These are phyloP conservation scores for Corvus cornix DNA, from an alignment of 2,113 vertebrate species.

Conservation along the genomic window DNA sequence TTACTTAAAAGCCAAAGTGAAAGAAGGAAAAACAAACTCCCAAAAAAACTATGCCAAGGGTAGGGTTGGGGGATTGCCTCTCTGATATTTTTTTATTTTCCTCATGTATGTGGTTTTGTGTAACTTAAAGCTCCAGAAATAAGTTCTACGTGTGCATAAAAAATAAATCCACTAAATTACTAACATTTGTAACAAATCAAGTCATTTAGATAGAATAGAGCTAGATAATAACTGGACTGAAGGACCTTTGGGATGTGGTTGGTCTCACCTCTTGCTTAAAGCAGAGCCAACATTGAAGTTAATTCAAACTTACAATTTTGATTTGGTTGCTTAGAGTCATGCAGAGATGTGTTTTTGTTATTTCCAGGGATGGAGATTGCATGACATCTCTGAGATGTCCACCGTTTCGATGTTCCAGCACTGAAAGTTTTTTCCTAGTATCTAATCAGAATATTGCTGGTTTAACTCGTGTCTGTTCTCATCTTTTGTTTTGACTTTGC, in stretches of 20 bases:
- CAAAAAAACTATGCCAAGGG: accelerated
- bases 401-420: background rate
- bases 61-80: background rate
- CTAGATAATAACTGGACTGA: background rate
- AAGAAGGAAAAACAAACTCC: background rate
- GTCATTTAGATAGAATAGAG: background rate
- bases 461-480: background rate
- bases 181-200: background rate
- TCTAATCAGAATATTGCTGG: background rate
- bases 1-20: background rate
- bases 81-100: background rate
- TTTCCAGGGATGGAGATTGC: background rate
- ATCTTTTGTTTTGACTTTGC: background rate
- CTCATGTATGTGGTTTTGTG: background rate
- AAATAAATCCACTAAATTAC: background rate
- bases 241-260: background rate
- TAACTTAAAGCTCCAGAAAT: background rate
- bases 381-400: background rate
- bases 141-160: background rate
- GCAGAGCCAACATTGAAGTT: background rate
- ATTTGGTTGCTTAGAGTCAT: background rate
- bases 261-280: background rate
- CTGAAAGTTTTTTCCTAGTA: background rate
- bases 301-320: background rate
- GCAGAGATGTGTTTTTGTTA: background rate